Conservation (phyloP, 2,113 vertebrate species). For the Phaethornis superciliosus region DNA sequence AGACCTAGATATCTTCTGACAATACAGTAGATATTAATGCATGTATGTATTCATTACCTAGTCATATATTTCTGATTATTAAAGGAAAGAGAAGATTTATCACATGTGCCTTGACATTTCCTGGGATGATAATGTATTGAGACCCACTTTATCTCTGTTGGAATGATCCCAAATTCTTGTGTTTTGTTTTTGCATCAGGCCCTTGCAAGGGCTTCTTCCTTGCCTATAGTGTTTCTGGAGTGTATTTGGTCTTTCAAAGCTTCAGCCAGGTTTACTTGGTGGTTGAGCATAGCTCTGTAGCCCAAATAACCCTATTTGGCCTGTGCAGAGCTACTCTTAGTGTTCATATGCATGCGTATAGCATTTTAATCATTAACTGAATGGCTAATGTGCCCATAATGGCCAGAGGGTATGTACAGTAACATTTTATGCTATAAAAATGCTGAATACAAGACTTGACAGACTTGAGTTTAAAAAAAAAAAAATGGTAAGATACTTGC, state of each 20-base stretch:
- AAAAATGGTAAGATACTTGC: not conserved
- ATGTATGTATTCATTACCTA: not conserved
- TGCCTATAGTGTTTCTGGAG: not conserved
- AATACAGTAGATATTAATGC: not conserved
- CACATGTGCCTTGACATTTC: not conserved
- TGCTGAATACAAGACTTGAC: not conserved
- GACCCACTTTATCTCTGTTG: not conserved
- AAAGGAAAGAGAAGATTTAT: not conserved
- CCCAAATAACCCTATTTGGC: accelerated
- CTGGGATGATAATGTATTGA: not conserved
- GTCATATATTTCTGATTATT: not conserved
- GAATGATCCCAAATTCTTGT: not conserved
- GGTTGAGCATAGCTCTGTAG: not conserved
- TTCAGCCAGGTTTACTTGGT: not conserved
- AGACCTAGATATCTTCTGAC: not conserved
- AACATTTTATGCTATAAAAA: not conserved
- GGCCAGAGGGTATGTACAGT: not conserved
- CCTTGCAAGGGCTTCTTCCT: not conserved
- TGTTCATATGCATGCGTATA: not conserved
- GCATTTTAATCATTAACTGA: not conserved
- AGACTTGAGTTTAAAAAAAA: not conserved
- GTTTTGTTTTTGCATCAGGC: not conserved
- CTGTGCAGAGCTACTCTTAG: not conserved
- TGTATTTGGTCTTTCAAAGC: not conserved
- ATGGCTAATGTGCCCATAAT: not conserved